Evolutionary conservation across 2,113 vertebrate genomes (phyloP).

Genomic region (Peucedramus taeniatus): DNA sequence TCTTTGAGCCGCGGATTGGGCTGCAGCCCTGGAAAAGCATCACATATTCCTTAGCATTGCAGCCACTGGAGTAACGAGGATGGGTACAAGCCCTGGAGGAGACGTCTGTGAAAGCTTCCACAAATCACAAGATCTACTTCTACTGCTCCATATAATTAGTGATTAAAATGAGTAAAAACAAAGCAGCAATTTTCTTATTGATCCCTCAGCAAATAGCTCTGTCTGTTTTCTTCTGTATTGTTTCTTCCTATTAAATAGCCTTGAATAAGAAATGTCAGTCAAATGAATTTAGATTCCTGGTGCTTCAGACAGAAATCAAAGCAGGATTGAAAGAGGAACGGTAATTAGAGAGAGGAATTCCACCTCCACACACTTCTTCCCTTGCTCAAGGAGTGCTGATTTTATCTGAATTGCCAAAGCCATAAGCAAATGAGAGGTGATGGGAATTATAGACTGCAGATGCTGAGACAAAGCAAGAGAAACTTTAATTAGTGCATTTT

Average conservation of each 20-base stretch:
- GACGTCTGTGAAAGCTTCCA: not conserved
- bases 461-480: slow-evolving; percentile 39
- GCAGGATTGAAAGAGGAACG: slow-evolving; percentile 16
- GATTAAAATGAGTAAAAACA: slow-evolving; percentile 45
- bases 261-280: slow-evolving; percentile 54
- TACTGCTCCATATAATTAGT: not conserved
- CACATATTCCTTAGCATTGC: not conserved
- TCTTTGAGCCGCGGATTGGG: not conserved
- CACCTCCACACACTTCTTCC: slow-evolving; percentile 19
- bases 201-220: slow-evolving; percentile 39
- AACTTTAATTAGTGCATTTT: slow-evolving; percentile 52
- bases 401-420: slow-evolving; percentile 47
- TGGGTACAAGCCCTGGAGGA: not conserved
- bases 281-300: slow-evolving; percentile 28
- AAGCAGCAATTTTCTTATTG: slow-evolving; percentile 41
- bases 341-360: slow-evolving; percentile 60
- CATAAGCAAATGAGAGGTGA: slow-evolving; percentile 42
- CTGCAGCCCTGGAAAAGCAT: not conserved
- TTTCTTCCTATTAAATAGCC: slow-evolving; percentile 37
- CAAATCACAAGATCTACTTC: not conserved
- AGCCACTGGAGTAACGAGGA: not conserved
- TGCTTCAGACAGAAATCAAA: slow-evolving; percentile 57
- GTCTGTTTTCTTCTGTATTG: slow-evolving; percentile 47
- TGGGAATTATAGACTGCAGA: slow-evolving; percentile 25
- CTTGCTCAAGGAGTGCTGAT: slow-evolving; percentile 35